Evolutionary conservation across 2,797 vertebrate species (phyloP), one percentile per base, ranked within the genome.

Genomic region (Lagodon rhomboides): DNA sequence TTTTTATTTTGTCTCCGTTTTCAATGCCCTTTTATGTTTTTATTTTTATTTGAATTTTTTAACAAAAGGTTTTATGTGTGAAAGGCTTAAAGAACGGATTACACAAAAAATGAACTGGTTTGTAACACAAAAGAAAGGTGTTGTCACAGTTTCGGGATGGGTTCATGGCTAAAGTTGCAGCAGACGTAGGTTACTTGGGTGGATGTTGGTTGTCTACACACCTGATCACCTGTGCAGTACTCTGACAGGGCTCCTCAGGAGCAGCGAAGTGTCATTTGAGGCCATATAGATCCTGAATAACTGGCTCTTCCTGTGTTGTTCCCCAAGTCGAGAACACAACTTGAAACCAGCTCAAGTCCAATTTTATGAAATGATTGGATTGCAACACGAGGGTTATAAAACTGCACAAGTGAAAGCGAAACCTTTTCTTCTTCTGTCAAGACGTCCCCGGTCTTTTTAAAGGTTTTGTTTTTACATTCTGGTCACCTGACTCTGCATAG

Each of bases 31-130:
- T 80, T 82, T 38, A 43, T 88, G 64, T 87, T 89, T 86, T 90
- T 60, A 60, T 78, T 90, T 89, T 86, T 87, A 77, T 82, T 79
- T 49, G 43, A 84, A 51, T 78, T 90, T 91, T 92, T 80, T 79
- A 83, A 87, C 76, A 79, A 90, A 80, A 82, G 18, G 44, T 90
- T 92, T 87, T 86, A 84, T 80, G 84, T 89, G 64, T 79, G 80
- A 83, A 85, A 84, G 72, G 46, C 68, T 68, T 82, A 60, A 71
- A 44, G 51, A 80, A 75, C 50, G 5, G 49, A 87, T 82, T 74
- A 59, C 18, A 46, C 51, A 68, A 68, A 73, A 54, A 77, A 61
- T 5, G 0, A 70, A 58, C 78, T 79, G 67, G 58, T 84, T 78
- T 83, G 73, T 68, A 54, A 75, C 23, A 59, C 25, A 60, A 69